Conservation (phyloP, 2,113 vertebrate genomes). For the Steatornis caripensis region DNA sequence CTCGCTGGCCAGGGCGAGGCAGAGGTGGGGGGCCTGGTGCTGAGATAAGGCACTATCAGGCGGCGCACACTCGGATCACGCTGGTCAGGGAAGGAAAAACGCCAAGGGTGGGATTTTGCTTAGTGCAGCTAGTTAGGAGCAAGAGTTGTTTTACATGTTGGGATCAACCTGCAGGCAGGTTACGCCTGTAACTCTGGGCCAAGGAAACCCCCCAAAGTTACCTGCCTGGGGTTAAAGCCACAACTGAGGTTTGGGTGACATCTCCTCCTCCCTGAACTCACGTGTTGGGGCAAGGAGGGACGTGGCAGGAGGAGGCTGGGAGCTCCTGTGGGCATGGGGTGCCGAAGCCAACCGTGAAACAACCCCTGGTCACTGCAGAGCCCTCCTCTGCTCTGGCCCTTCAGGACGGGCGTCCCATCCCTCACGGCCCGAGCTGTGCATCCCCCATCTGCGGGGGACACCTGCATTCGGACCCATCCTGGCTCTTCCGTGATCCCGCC, state of each 20-base stretch:
- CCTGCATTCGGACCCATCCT: accelerated
- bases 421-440: not conserved
- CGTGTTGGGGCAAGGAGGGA: accelerated
- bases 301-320: not conserved
- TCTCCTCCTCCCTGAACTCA: not conserved
- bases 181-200: not conserved
- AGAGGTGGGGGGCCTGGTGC: not conserved
- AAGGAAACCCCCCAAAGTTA: not conserved
- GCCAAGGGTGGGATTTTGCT: not conserved
- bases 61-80: accelerated
- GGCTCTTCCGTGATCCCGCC: not conserved
- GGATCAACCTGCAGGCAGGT: not conserved
- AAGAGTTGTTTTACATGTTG: not conserved
- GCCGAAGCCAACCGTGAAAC: not conserved
- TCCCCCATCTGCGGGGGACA: accelerated
- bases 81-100: not conserved
- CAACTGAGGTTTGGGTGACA: not conserved
- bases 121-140: not conserved
- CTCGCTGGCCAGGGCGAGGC: not conserved
- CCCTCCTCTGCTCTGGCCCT: not conserved
- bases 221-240: not conserved
- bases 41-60: conserved; percentile 49
- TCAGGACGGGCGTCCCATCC: not conserved
- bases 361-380: not conserved
- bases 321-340: accelerated